Conservation (phyloP, 2,797 vertebrate species). For the Geotria australis region DNA sequence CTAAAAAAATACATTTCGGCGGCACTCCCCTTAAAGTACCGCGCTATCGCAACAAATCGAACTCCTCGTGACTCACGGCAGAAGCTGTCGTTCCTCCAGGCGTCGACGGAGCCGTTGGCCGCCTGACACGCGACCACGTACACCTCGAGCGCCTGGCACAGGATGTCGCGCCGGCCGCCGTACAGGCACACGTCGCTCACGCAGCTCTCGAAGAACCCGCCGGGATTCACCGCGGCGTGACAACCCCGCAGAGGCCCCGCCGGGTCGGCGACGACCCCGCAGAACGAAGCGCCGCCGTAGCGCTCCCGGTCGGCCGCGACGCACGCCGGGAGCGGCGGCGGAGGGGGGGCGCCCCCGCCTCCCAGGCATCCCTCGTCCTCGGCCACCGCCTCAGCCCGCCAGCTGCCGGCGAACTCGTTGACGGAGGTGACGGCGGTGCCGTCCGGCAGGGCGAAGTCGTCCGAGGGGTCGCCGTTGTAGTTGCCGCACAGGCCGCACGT, state of each 20-base stretch:
- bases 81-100: slow-evolving; percentile 4
- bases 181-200: slow-evolving; percentile 11
- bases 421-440: slow-evolving; percentile 40
- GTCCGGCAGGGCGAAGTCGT: slow-evolving; percentile 51
- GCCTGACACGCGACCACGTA: slow-evolving; percentile 6
- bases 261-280: slow-evolving; percentile 75
- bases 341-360: slow-evolving; percentile 16
- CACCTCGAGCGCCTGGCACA: slow-evolving; percentile 4
- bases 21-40: no score
- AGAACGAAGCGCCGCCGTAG: slow-evolving; percentile 56
- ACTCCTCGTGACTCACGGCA: slow-evolving; percentile 4
- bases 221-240: slow-evolving; percentile 7
- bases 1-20: no score
- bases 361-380: slow-evolving; percentile 7
- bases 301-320: slow-evolving; percentile 31
- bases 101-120: slow-evolving; percentile 3
- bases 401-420: slow-evolving; percentile 58
- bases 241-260: slow-evolving; percentile 63
- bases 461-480: slow-evolving; percentile 74
- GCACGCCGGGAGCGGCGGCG: slow-evolving; percentile 46
- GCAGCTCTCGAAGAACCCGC: slow-evolving; percentile 3
- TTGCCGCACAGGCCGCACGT: slow-evolving; percentile 90
- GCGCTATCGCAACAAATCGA: no score
- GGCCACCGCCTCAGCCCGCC: slow-evolving; percentile 24
- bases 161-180: slow-evolving; percentile 1